Evolutionary conservation across 2,888 invertebrate genomes (phyloP).

Genomic region (Diaphora mendica): DNA sequence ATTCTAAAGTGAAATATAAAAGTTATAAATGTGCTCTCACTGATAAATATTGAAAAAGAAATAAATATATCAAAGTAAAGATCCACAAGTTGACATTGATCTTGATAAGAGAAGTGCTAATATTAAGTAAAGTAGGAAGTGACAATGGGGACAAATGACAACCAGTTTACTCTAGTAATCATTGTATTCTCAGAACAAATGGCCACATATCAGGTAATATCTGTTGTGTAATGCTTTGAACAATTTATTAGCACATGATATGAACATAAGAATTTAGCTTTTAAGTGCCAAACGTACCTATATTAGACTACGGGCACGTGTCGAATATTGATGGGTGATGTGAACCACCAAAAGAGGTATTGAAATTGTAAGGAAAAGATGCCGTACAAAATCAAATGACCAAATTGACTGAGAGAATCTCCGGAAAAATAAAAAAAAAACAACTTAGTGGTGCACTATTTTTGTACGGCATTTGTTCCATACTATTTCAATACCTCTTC

Average conservation of each 20-base stretch:
- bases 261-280: background rate
- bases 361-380: too few species aligned
- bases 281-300: background rate
- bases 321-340: too few species aligned
- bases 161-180: conserved; percentile 23
- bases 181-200: conserved; percentile 29
- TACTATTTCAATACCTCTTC: too few species aligned
- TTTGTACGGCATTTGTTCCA: too few species aligned
- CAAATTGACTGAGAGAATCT: too few species aligned
- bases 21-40: background rate
- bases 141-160: conserved; percentile 37
- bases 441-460: too few species aligned
- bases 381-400: too few species aligned
- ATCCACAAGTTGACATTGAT: background rate
- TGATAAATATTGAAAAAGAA: background rate
- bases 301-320: too few species aligned
- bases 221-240: conserved; percentile 24
- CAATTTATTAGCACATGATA: background rate
- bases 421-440: too few species aligned
- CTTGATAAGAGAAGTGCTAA: conserved; percentile 22
- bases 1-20: too few species aligned
- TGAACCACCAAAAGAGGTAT: too few species aligned
- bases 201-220: conserved; percentile 27
- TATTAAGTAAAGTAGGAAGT: conserved; percentile 49
- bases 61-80: background rate